Base-by-base conservation (phyloP, 2,113 vertebrate species). In the Hippocampus guttulatus region DNA sequence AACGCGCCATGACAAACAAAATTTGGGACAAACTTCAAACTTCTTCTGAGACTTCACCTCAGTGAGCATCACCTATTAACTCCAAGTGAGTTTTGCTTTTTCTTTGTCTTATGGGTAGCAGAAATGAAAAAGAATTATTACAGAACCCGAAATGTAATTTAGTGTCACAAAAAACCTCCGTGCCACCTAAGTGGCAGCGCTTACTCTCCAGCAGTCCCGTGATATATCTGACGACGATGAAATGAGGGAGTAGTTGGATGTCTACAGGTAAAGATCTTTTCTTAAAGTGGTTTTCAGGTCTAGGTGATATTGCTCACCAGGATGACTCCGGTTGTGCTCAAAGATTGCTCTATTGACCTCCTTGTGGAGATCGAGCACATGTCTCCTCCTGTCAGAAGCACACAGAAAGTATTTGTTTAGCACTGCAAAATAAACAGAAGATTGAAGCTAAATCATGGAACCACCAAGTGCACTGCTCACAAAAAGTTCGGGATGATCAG, bases 201-300 rank as follows among this genome's bases (percentile, higher is more conserved):
- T 6, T 38, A 5, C 33, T 38, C 33, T 38, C 33, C 33, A 38
- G 33, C 16, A 51, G 47, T 51, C 15, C 51, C 8, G n/a, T 3
- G 7, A 30, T 16, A 30, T 68, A 2, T n/a, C 9, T 8, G 0
- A 41, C 10, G 23, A 10, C 15, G 12, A 0, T 10, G 20, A 23
- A 20, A n/a, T 40, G 5, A 20, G 18, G 5, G 5, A 60, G 57
- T 41, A n/a, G 5, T 60, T 18, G 33, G 30, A 38, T 8, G 25
- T 10, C 9, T 85, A 75, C 15, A 97, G 70, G 73, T 90, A 91
- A n/a, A 98, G 85, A 14, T 90, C 88, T 84, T 95, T 98, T 43
- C 94, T 92, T 27, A 98, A 82, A 0, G 96, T 99, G 67, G 97
- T 94, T 76, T 91, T 91, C 3, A 96, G 86, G 14, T 90, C 83